A percentile compares a stretch with the other conserved stretches of the same genome.
These are phyloP conservation scores for Drosophila atripex DNA, from an alignment of 2,888 invertebrate species.

Conservation along the genomic window DNA sequence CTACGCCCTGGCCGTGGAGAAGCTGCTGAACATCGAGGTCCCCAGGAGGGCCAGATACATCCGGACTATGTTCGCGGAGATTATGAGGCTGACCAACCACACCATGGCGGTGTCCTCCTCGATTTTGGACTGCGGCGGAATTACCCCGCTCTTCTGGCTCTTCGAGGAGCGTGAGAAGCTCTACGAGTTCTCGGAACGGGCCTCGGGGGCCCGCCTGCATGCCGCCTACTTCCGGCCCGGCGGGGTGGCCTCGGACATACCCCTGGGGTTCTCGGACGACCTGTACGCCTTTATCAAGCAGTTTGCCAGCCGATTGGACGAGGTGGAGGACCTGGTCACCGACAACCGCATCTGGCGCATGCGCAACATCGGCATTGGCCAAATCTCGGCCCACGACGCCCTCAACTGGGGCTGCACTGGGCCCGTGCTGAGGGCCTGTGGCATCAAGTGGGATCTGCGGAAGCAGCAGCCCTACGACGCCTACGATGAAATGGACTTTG, in stretches of 20 bases:
- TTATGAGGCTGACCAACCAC: conserved; percentile 92
- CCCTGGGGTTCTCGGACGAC: conserved; percentile 91
- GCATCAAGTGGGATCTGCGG: conserved; percentile 94
- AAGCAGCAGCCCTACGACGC: conserved; percentile 93
- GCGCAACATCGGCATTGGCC: conserved; percentile 90
- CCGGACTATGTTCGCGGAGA: conserved; percentile 89
- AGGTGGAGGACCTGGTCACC: conserved; percentile 91
- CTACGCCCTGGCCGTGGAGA: conserved; percentile 92
- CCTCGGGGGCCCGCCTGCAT: conserved; percentile 93
- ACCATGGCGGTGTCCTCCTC: conserved; percentile 90
- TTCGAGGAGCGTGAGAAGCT: conserved; percentile 95
- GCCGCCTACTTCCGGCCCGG: conserved; percentile 92
- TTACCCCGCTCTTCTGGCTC: conserved; percentile 96
- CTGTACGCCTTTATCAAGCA: conserved; percentile 88
- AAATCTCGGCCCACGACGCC: conserved; percentile 90
- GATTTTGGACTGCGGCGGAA: conserved; percentile 92
- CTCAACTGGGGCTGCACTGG: conserved; percentile 89
- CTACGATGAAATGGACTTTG: conserved; percentile 92
- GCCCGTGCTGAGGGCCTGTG: conserved; percentile 91
- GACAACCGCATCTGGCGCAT: conserved; percentile 90
- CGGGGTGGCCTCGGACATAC: conserved; percentile 90
- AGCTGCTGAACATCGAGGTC: conserved; percentile 90
- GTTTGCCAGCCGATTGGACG: conserved; percentile 91
- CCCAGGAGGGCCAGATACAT: conserved; percentile 92
- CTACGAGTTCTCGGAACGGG: conserved; percentile 93